Evolutionary conservation across 1,140 invertebrate species (phyloP).

Genomic region (Prorops nasuta): DNA sequence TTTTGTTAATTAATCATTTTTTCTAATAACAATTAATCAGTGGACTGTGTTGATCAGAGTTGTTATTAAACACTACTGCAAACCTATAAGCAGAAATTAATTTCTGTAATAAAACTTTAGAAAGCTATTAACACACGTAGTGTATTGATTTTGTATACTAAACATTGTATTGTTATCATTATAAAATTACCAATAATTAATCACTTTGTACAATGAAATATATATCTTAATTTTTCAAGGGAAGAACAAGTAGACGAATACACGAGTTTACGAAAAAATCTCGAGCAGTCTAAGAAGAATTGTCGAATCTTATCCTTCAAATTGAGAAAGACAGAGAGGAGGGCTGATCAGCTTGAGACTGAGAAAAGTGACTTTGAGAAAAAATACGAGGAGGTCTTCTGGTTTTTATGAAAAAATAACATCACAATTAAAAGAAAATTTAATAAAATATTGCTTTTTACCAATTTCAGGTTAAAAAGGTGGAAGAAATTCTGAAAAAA

Average conservation of each 20-base stretch:
- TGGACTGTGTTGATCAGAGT: too few species aligned
- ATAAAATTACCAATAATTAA: too few species aligned
- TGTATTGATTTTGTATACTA: too few species aligned
- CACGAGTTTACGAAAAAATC: constrained; percentile 86
- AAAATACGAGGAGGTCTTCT: constrained; percentile 69
- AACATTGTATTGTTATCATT: too few species aligned
- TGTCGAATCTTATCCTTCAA: constrained; percentile 98
- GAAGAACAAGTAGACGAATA: constrained; percentile 98
- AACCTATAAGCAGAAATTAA: too few species aligned
- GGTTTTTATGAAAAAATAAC: too few species aligned
- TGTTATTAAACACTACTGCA: too few species aligned
- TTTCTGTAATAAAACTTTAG: too few species aligned
- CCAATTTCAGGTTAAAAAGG: constrained; percentile 59
- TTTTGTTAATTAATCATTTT: too few species aligned
- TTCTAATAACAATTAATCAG: constrained; percentile 21
- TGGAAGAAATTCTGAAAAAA: constrained; percentile 62
- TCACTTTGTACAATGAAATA: too few species aligned
- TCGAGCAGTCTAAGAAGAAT: constrained; percentile 96
- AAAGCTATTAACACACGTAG: too few species aligned
- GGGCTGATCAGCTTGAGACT: constrained; percentile 82
- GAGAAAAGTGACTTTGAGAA: constrained; percentile 77
- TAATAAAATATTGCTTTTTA: too few species aligned
- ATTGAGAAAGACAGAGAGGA: constrained; percentile 91
- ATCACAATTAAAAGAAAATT: constrained; percentile 1
- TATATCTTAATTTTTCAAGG: constrained; percentile 60